These are phyloP conservation scores for Morpho achilles DNA, from an alignment of 2,888 invertebrate species.

Conservation along the genomic window DNA sequence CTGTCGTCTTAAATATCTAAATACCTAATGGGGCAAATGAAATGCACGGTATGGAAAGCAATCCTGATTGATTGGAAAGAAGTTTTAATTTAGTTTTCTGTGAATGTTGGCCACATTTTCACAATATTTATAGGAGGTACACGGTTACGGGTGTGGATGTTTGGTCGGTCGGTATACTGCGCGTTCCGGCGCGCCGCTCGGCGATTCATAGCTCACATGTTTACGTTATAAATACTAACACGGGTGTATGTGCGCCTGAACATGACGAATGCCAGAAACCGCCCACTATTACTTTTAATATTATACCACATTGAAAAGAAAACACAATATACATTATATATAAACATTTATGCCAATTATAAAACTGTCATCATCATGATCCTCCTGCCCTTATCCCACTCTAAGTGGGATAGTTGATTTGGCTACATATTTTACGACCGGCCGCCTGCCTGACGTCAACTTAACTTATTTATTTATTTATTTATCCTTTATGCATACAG, in stretches of 20 bases:
- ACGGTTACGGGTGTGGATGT: slow-evolving; percentile 44
- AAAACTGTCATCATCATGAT: too few relatives aligned
- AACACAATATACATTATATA: too few relatives aligned
- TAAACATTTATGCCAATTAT: too few relatives aligned
- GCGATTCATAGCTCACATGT: slow-evolving; percentile 57
- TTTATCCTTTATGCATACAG: too few relatives aligned
- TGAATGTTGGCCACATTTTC: slow-evolving; percentile 20
- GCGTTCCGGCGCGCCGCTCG: slow-evolving; percentile 1
- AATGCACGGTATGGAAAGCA: background rate
- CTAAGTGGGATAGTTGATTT: too few relatives aligned
- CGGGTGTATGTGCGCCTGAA: slow-evolving; percentile 49
- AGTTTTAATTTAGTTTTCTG: slow-evolving; percentile 17
- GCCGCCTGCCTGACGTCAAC: too few relatives aligned
- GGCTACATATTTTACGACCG: too few relatives aligned
- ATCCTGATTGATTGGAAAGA: slow-evolving; percentile 2
- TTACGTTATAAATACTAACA: slow-evolving; percentile 65
- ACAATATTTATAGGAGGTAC: slow-evolving; percentile 31
- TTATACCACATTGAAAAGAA: too few relatives aligned
- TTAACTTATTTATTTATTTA: too few relatives aligned
- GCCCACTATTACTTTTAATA: slow-evolving; percentile 46
- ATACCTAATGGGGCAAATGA: background rate
- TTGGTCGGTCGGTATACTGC: slow-evolving; percentile 38
- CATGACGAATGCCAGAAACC: slow-evolving; percentile 62
- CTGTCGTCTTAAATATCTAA: too few relatives aligned
- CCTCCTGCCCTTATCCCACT: too few relatives aligned